Evolutionary conservation across 2,888 invertebrate species (phyloP), one percentile per base, ranked within the genome.

Genomic region (Ametastegia equiseti): DNA sequence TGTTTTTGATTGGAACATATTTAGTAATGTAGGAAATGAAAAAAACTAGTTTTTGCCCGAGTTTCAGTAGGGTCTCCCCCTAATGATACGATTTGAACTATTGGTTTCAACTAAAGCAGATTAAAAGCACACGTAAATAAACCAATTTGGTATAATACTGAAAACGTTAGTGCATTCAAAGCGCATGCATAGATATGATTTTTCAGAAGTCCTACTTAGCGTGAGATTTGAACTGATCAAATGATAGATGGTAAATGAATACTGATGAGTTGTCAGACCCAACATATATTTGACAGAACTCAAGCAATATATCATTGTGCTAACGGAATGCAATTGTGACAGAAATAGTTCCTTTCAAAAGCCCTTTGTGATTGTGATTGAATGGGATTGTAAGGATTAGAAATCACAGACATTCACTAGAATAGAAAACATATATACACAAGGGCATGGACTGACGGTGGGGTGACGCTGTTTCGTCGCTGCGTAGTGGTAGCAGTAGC

Each of bases 381-480:
- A 23, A 78, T 42, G 33, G 57, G 63, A 30, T 42, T 27, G 27
- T 23, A 23, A 30, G 27, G 13, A 81, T 60, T 54, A 73, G 45
- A 30, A 50, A 57, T 39, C 50, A 81, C 67, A 60, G 36, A 57
- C 57, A 80, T 47, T 67, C 69, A 69, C 73, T 73, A 79, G 33
- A 78, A 63, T 80, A 80, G 54, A 60, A 73, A 81, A 47, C 65
- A 57, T 80, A 45, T 78, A 78, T 78, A 86, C 82, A 84, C 85
- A 82, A 83, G 88, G 89, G 90, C 88, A 88, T 89, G 88, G 90
- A 93, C 93, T 93, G 93, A 93, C 93, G 93, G 92, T 91, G 90
- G 90, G 89, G 93, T 93, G 90, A 93, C 92, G 92, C 93, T 93
- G 92, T 93, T 93, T 88, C 93, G 92, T 86, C 93, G 92, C 88